Conservation (phyloP, 2,113 vertebrate genomes). For the Lagopus muta region DNA sequence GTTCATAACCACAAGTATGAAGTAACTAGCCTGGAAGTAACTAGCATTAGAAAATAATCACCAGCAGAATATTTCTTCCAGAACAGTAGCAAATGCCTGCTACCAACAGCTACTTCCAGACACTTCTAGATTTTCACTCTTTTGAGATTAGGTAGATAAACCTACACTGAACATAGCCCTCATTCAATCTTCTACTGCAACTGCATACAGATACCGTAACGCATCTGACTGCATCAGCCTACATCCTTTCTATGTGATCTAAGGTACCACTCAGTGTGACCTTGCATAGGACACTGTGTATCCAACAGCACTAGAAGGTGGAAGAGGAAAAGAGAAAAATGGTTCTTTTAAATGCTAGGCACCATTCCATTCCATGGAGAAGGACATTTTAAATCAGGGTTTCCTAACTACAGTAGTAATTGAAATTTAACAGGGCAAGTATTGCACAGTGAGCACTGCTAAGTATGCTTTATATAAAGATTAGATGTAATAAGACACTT, state of each 20-base stretch:
- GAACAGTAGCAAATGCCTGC: neutral
- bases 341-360: neutral
- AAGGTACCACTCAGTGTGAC: neutral
- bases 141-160: neutral
- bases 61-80: neutral
- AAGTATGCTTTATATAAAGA: constrained; percentile 47
- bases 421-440: constrained; percentile 22
- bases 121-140: neutral
- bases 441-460: neutral
- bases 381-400: neutral
- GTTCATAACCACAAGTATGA: neutral
- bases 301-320: neutral
- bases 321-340: neutral
- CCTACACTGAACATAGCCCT: neutral
- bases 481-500: constrained; percentile 40
- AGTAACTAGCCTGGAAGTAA: neutral
- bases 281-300: neutral
- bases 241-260: neutral
- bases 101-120: neutral
- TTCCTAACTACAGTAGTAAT: neutral
- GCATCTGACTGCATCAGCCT: neutral
- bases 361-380: neutral
- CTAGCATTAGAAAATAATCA: neutral
- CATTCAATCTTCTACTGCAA: neutral
- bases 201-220: neutral